Percentiles rank a stretch among this genome's conserved stretches.
Conservation (phyloP, 30 jellyfish, hydroid and myxozoan genomes). For the Pelagia noctiluca region DNA sequence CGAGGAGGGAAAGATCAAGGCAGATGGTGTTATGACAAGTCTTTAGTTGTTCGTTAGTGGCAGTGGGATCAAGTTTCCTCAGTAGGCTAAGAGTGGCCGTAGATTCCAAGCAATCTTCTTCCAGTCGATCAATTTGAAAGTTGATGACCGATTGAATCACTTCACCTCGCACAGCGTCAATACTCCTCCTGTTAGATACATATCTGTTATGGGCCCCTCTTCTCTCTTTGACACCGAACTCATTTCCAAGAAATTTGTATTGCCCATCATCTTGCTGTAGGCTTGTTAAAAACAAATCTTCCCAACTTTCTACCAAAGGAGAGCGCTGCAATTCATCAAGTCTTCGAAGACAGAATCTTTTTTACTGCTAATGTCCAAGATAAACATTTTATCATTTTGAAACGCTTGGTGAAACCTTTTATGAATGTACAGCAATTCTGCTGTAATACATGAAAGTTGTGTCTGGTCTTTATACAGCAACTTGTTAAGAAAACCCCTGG, state of each 20-base stretch:
- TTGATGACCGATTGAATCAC: conserved; percentile 34
- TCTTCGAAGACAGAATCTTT: conserved; percentile 26
- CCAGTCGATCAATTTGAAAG: conserved; percentile 35
- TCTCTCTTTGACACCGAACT: conserved; percentile 1
- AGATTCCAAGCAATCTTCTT: conserved; percentile 38
- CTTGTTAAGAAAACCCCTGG: conserved; percentile 26
- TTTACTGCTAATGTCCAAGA: conserved; percentile 25
- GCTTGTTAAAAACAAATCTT: conserved; percentile 15
- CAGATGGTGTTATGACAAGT: conserved; percentile 16
- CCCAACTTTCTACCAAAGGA: conserved; percentile 43
- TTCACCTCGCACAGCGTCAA: conserved; percentile 52
- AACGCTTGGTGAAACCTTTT: conserved; percentile 49
- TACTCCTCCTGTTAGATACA: conserved; percentile 8
- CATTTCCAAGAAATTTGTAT: conserved; percentile 7
- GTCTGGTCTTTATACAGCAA: conserved; percentile 25
- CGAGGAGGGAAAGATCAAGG: conserved; percentile 24
- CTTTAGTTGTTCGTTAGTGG: conserved; percentile 23
- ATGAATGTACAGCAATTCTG: conserved; percentile 29
- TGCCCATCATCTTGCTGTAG: not conserved
- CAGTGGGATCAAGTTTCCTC: conserved; percentile 8
- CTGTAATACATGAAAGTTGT: conserved; percentile 16
- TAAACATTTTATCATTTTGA: conserved; percentile 16
- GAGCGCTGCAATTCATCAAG: not conserved
- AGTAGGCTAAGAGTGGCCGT: conserved; percentile 27
- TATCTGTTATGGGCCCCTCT: conserved; percentile 27